Evolutionary conservation across 2,113 vertebrate genomes (phyloP).

Genomic region (Hyla sarda): DNA sequence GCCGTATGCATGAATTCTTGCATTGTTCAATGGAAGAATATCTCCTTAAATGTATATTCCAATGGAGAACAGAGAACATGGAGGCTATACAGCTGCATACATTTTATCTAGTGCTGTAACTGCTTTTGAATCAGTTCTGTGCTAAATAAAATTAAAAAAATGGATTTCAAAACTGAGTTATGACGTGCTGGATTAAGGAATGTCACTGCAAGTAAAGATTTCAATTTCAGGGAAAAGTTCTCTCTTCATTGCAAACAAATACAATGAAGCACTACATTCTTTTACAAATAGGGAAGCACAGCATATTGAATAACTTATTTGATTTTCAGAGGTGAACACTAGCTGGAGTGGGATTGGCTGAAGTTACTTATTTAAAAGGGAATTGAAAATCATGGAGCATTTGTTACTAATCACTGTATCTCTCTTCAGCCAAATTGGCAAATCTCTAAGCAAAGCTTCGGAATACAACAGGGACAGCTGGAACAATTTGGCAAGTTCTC

Average conservation of each 20-base stretch:
- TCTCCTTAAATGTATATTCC: too few relatives aligned
- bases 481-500: constrained; percentile 42
- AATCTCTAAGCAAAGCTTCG: constrained; percentile 25
- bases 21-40: too few relatives aligned
- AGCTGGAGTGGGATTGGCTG: neutral
- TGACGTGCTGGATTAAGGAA: neutral
- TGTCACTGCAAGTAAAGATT: neutral
- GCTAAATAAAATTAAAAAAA: too few relatives aligned
- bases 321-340: constrained; percentile 34
- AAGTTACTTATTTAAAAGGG: constrained; percentile 38
- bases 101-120: too few relatives aligned
- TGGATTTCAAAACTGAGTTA: neutral
- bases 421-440: constrained; percentile 53
- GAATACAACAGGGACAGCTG: constrained; percentile 55
- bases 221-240: neutral
- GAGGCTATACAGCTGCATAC: too few relatives aligned
- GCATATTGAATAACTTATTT: neutral
- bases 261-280: neutral
- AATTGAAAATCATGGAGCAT: constrained; percentile 54
- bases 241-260: neutral
- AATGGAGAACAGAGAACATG: too few relatives aligned
- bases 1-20: too few relatives aligned
- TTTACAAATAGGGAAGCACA: neutral
- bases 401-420: constrained; percentile 46
- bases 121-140: too few relatives aligned